Conservation (phyloP, 2,797 vertebrate species). For the Corythornis leucogaster region DNA sequence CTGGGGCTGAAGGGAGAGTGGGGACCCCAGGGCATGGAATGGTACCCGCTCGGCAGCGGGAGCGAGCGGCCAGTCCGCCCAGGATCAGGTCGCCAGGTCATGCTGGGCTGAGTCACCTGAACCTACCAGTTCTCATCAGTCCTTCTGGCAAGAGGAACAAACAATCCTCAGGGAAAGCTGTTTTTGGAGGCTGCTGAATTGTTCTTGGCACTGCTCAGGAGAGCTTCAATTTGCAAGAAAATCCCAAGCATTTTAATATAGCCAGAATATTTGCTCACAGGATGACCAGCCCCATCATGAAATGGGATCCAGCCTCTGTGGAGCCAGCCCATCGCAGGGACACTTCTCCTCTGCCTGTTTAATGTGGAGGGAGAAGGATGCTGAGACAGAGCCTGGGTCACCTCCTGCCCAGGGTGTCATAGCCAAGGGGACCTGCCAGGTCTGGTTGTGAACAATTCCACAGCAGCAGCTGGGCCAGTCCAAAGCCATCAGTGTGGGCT, state of each 20-base stretch:
- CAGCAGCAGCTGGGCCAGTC: background rate
- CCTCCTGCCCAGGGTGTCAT: background rate
- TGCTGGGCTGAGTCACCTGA: background rate
- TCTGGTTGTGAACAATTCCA: background rate
- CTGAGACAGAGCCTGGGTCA: background rate
- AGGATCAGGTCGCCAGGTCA: background rate
- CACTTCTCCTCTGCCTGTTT: no score
- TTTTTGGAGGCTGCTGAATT: conserved; percentile 55
- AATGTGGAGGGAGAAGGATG: accelerated
- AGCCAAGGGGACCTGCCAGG: accelerated
- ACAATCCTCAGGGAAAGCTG: conserved; percentile 49
- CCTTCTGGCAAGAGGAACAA: conserved; percentile 19
- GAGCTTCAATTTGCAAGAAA: conserved; percentile 6
- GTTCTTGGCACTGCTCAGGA: conserved; percentile 35
- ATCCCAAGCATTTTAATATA: conserved; percentile 34
- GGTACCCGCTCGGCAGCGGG: accelerated
- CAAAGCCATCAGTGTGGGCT: background rate
- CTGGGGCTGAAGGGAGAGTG: background rate
- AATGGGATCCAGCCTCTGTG: background rate
- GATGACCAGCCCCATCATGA: accelerated
- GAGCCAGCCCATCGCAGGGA: background rate
- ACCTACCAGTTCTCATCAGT: background rate
- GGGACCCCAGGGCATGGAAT: background rate
- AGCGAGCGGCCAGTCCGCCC: background rate
- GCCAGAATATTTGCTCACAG: background rate